Conservation (phyloP, 2,888 invertebrate species). For the Agriopis aurantiaria region DNA sequence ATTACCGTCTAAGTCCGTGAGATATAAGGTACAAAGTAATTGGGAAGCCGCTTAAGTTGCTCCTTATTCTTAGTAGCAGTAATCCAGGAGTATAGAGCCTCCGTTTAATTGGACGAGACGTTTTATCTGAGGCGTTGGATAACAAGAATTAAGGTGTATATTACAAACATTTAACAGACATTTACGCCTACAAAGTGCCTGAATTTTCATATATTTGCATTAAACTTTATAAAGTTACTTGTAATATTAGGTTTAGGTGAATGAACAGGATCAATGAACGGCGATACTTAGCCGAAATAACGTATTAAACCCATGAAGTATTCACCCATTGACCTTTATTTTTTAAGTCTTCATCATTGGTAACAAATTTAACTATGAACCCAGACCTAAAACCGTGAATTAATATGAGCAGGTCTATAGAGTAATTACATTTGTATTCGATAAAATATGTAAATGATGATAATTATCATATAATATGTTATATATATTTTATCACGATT, state of each 20-base stretch:
- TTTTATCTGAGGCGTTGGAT: constrained; percentile 17
- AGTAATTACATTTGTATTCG: too few species aligned
- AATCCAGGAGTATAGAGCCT: constrained; percentile 15
- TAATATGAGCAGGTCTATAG: too few species aligned
- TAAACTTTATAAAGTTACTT: neutral
- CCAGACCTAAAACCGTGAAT: too few species aligned
- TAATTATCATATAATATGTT: too few species aligned
- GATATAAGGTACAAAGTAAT: constrained; percentile 25
- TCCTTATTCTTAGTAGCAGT: constrained; percentile 19
- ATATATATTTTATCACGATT: too few species aligned
- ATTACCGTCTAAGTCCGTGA: constrained; percentile 21
- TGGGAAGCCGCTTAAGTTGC: constrained; percentile 18
- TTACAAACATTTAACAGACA: constrained; percentile 4
- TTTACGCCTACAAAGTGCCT: neutral
- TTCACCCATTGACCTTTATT: too few species aligned
- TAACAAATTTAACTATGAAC: too few species aligned
- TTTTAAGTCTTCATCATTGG: too few species aligned
- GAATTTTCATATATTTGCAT: constrained; percentile 2
- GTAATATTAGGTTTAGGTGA: neutral
- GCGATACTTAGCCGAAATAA: too few species aligned
- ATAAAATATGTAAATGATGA: too few species aligned
- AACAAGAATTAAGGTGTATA: constrained; percentile 20
- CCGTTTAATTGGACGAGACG: constrained; percentile 18
- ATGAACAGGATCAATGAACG: too few species aligned
- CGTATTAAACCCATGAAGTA: too few species aligned